Evolutionary conservation across 2,113 vertebrate species (phyloP), one percentile per base, ranked within the genome.

Genomic region (Xiphias gladius): DNA sequence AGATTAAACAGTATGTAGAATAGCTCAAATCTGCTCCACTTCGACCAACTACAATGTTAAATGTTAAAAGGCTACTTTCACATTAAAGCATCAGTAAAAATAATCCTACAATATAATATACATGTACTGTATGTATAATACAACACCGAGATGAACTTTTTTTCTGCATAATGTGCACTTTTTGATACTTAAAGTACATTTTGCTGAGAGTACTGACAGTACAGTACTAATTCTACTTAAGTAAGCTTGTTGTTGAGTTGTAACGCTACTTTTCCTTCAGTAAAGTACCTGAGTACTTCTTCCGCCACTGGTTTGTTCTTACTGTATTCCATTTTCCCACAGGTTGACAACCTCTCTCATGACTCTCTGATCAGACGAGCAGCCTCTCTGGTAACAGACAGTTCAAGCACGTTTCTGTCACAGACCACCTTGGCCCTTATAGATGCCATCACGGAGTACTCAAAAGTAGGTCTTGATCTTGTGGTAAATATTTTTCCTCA

Each of bases 361-460:
- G 95, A 96, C 79, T 90, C 94, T 20, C 84, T 96, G 55, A 90
- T 96, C 84, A 93, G 70, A 68, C 89, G 95, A 81, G 94, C 95
- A n/a, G 95, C 94, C 1, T 94, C 94, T 32, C 67, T 96, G 82
- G 94, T 90, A 1, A 95, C 94, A 13, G 94, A 95, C 92, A 95
- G 95, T 13, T 94, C 94, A 8, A 94, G 84, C 91, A 94, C 94
- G 8, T 95, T 95, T 72, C 95, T 96, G 55, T 96, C 95, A 63
- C 95, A 95, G 91, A 91, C 93, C 77, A 95, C 94, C 0, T 84
- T 95, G 62, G 95, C 95, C 35, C 88, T 96, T n/a, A 87, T 94
- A 68, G 94, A 96, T 52, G 89, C 94, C 79, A 68, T 95, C 17
- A 93, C 89, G 28, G 90, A 93, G 1, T 96, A 96, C 52, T 91